Evolutionary conservation across 1,140 invertebrate genomes (phyloP), one percentile per base, ranked within the genome.

Genomic region (Papilio glaucus): DNA sequence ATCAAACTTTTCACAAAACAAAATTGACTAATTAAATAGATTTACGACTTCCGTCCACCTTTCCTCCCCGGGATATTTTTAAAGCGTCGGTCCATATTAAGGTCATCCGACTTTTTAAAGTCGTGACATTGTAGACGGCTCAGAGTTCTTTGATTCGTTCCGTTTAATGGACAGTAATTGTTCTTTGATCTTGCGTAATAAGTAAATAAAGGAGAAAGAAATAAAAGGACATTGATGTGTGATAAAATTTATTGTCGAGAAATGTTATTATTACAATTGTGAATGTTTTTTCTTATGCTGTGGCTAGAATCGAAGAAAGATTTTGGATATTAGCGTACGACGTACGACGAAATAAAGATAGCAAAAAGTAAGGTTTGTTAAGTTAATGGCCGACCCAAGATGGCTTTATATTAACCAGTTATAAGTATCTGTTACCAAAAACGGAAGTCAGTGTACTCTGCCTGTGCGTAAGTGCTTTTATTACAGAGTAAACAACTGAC

Each of bases 11-110:
- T 87, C 82, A 86, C 76, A 84, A 87, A 86, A 80, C 80, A 81
- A 82, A 90, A 90, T 90, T 85, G 87, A 88, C 88, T 88, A 92
- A 92, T 90, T 92, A 89, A 89, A 73, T 72, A 72, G 84, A 92
- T 92, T 92, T 90, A 92, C 89, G 77, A 78, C 85, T 89, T 92
- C 90, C 88, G 81, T 72, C 72, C 76, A 87, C 80, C 70, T 85
- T 80, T 82, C 80, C 74, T 74, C n/a, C 77, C 67, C 74, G 76
- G 69, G 82, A 80, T 89, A 89, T 88, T 87, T 90, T 84, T 85
- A 85, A 78, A 79, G 70, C 65, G 65, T 70, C 72, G 53, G 76
- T 72, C 72, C 74, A 76, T 73, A 75, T 77, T 85, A 84, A 86
- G 85, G 86, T 89, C 85, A 86, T 83, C 42, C 82, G 80, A 80